Conservation (phyloP, 1,140 invertebrate species). For the Drosophila cardini region DNA sequence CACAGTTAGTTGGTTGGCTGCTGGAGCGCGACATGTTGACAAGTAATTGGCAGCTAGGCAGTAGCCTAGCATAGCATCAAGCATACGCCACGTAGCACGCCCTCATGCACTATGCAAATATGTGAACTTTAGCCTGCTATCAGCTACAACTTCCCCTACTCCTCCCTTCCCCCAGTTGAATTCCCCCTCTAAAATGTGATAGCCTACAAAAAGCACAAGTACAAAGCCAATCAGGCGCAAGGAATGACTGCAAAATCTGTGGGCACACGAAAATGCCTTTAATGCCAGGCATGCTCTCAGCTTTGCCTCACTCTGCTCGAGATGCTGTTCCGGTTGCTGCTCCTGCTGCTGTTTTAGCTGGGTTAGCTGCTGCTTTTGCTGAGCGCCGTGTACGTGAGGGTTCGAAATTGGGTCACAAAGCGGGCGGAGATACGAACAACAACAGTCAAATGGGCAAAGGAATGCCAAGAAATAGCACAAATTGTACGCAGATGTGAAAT, state of each 20-base stretch:
- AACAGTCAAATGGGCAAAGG: constrained; percentile 13
- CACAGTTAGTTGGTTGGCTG: constrained; percentile 50
- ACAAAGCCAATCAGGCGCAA: constrained; percentile 72
- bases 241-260: constrained; percentile 75
- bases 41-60: constrained; percentile 52
- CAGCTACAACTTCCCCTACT: not conserved
- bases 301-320: constrained; percentile 7
- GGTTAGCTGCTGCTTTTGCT: constrained; percentile 32
- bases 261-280: constrained; percentile 68
- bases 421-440: constrained; percentile 36
- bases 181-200: constrained; percentile 32
- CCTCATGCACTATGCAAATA: constrained; percentile 68
- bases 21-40: constrained; percentile 57
- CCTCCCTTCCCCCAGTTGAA: constrained; percentile 3
- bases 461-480: constrained; percentile 29
- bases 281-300: constrained; percentile 53
- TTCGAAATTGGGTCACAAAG: constrained; percentile 68
- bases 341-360: not conserved
- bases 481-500: not conserved
- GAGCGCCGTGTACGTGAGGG: constrained; percentile 69
- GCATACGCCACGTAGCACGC: constrained; percentile 37
- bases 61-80: constrained; percentile 15
- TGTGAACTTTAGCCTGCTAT: constrained; percentile 17
- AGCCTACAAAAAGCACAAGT: constrained; percentile 51
- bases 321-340: not conserved